phyloP scores from a whole-genome alignment of 2,113 vertebrate species.

The Etia nguti region DNA sequence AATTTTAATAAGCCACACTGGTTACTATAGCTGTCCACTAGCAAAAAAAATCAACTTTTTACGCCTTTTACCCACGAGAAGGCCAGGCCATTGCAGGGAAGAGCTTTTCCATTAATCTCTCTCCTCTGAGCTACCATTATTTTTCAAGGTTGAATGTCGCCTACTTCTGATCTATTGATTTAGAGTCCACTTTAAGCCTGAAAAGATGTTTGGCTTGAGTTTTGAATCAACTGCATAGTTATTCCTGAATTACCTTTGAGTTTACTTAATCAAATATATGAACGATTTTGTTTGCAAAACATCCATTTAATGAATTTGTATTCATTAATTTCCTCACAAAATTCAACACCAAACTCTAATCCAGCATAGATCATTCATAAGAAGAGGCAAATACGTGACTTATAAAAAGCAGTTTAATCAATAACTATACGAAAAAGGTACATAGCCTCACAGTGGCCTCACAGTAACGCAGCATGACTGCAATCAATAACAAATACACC shows the following conservation, averaged over 20 bases:
- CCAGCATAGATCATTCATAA: not conserved
- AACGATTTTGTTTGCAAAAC: not conserved
- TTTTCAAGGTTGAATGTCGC: slow-evolving; percentile 21
- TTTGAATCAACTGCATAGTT: not conserved
- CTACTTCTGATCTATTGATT: slow-evolving; percentile 39
- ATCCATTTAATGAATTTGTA: not conserved
- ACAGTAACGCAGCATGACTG: not conserved
- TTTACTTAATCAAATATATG: not conserved
- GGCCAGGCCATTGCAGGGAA: slow-evolving; percentile 16
- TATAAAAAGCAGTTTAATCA: not conserved
- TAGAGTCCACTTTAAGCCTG: not conserved
- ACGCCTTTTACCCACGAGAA: slow-evolving; percentile 12
- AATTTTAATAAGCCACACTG: not conserved
- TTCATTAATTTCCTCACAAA: not conserved
- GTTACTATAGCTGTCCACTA: slow-evolving; percentile 28
- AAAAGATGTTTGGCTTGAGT: not conserved
- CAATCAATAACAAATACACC: not conserved
- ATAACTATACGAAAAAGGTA: not conserved
- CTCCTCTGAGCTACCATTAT: not conserved
- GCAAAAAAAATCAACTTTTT: slow-evolving; percentile 27
- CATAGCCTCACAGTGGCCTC: not conserved
- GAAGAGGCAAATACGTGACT: not conserved
- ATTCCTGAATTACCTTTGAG: not conserved
- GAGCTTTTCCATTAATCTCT: slow-evolving; percentile 27
- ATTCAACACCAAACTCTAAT: not conserved